Percentiles rank a stretch among this genome's conserved stretches.
phyloP scores from a whole-genome alignment of 2,888 invertebrate genomes.

The Nomada ruficornis region DNA sequence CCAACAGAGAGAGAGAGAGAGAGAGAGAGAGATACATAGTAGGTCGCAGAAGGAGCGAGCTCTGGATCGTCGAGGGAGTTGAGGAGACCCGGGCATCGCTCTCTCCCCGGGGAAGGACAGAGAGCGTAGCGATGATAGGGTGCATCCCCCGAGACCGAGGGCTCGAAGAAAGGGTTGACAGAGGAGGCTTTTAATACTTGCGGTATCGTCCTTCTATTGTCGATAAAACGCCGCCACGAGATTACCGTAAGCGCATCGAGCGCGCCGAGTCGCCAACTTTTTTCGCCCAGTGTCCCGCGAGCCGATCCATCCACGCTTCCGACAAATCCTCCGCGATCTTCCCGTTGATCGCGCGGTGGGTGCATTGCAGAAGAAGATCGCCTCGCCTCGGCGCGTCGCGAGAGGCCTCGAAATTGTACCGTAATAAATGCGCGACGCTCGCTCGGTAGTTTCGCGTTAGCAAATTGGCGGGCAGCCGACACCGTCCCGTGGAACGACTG shows the following conservation, averaged over 20 bases:
- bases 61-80: constrained; percentile 53
- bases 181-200: constrained; percentile 82
- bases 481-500: constrained; percentile 12
- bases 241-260: constrained; percentile 77
- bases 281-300: neutral
- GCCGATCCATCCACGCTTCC: neutral
- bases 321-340: too few relatives aligned
- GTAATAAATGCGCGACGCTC: constrained; percentile 74
- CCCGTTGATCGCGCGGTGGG: too few relatives aligned
- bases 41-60: constrained; percentile 46
- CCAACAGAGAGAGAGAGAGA: constrained; percentile 68
- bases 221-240: constrained; percentile 81
- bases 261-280: neutral
- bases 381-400: neutral
- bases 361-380: neutral
- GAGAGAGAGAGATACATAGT: constrained; percentile 38
- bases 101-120: constrained; percentile 79
- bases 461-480: constrained; percentile 73
- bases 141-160: constrained; percentile 79
- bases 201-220: constrained; percentile 77
- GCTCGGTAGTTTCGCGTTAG: constrained; percentile 76
- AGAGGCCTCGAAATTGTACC: constrained; percentile 72
- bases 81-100: constrained; percentile 74
- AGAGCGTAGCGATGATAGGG: constrained; percentile 82
- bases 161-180: constrained; percentile 81